Evolutionary conservation across 1,140 invertebrate genomes (phyloP).

Genomic region (Rhyacophila brunnea): DNA sequence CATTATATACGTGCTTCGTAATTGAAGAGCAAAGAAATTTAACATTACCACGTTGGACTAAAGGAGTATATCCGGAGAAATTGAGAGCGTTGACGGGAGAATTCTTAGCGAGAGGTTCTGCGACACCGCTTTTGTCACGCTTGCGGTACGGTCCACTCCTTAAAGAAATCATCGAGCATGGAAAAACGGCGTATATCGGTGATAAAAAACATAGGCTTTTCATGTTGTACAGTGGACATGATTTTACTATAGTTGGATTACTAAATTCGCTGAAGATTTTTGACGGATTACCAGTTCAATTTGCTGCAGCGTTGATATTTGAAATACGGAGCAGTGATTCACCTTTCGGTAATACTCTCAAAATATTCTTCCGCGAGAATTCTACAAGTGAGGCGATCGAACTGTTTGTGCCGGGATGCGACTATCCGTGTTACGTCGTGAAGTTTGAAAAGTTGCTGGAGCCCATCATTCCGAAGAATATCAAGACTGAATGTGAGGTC

Average conservation of each 20-base stretch:
- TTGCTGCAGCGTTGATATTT: slow-evolving; percentile 21
- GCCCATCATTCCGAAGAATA: slow-evolving; percentile 13
- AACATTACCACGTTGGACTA: slow-evolving; percentile 29
- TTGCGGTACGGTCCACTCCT: slow-evolving; percentile 22
- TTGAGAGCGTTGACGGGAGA: slow-evolving; percentile 21
- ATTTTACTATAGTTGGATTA: slow-evolving; percentile 22
- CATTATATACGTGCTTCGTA: slow-evolving; percentile 25
- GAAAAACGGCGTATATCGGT: not conserved
- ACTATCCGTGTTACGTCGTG: slow-evolving; percentile 9
- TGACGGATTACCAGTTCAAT: slow-evolving; percentile 16
- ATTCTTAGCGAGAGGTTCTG: slow-evolving; percentile 5
- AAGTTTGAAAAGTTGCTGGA: slow-evolving; percentile 5
- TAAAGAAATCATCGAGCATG: slow-evolving; percentile 17
- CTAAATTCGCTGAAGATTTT: slow-evolving; percentile 12
- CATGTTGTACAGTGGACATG: slow-evolving; percentile 24
- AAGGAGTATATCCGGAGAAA: slow-evolving; percentile 18
- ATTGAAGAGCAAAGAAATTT: slow-evolving; percentile 26
- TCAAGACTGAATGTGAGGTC: slow-evolving; percentile 11
- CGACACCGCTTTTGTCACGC: slow-evolving; percentile 1
- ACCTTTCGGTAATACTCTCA: not conserved
- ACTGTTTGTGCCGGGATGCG: slow-evolving; percentile 10
- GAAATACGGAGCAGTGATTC: slow-evolving; percentile 8
- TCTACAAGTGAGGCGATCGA: not conserved
- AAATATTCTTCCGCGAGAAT: slow-evolving; percentile 22
- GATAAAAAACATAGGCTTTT: no score